These are phyloP conservation scores for Tetramorium bicarinatum DNA, from an alignment of 2,888 invertebrate species.

Conservation along the genomic window DNA sequence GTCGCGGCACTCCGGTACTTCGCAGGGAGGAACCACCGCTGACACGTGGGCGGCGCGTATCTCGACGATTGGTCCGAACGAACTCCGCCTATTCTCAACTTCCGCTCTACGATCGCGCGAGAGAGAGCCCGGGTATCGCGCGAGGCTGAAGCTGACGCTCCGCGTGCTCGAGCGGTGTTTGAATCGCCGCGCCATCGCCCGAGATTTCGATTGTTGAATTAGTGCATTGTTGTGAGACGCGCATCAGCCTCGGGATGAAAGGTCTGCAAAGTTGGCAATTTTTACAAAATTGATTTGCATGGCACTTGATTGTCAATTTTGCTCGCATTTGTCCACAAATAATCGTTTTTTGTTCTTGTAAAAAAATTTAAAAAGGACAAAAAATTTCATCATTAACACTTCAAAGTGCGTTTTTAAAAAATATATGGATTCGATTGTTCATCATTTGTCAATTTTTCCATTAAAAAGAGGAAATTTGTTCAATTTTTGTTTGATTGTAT, in stretches of 20 bases:
- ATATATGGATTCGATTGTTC: no score
- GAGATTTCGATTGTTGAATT: not conserved
- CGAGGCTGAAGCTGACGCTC: constrained; percentile 60
- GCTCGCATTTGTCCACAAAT: no score
- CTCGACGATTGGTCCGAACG: constrained; percentile 83
- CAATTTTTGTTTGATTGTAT: no score
- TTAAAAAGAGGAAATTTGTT: no score
- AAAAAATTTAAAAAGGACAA: no score
- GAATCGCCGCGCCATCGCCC: constrained; percentile 9
- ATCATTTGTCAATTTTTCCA: no score
- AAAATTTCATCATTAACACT: no score
- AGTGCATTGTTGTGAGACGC: not conserved
- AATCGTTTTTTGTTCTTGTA: no score
- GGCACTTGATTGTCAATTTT: no score
- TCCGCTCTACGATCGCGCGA: constrained; percentile 75
- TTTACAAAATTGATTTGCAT: no score
- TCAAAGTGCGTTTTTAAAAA: no score
- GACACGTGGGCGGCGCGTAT: constrained; percentile 84
- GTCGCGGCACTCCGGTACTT: constrained; percentile 51
- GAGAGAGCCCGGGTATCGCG: constrained; percentile 63
- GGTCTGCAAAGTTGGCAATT: no score
- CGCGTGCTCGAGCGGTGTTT: constrained; percentile 29
- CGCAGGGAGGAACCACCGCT: constrained; percentile 80
- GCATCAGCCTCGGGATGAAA: not conserved
- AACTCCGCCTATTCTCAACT: constrained; percentile 85